Percentiles rank a stretch among this genome's conserved stretches.
phyloP scores from a whole-genome alignment of 1,140 invertebrate species.

The Aplysia californica region DNA sequence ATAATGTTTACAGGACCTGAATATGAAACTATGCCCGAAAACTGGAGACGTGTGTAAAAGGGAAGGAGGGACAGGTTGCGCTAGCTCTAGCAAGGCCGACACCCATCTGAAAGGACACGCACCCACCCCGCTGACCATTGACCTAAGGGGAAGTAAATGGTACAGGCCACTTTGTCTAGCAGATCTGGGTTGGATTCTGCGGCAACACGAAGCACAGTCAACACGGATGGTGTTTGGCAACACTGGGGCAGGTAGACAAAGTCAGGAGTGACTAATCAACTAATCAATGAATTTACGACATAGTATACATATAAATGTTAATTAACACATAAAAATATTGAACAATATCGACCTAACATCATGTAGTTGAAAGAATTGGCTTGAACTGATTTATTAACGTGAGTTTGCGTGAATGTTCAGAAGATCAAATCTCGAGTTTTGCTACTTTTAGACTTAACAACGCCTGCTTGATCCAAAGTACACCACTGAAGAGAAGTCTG shows the following conservation, averaged over 20 bases:
- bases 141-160: constrained; percentile 33
- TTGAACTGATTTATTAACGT: too few species aligned
- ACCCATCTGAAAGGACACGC: not conserved
- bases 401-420: not conserved
- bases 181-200: constrained; percentile 41
- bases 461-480: too few species aligned
- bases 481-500: too few species aligned
- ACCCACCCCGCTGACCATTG: not conserved
- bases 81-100: not conserved
- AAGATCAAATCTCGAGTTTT: not conserved
- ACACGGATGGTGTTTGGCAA: constrained; percentile 44
- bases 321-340: not conserved
- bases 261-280: not conserved
- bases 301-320: too few species aligned
- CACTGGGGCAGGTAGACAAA: constrained; percentile 43
- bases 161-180: constrained; percentile 40
- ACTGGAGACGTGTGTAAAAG: too few species aligned
- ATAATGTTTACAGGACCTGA: too few species aligned
- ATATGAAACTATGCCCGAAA: too few species aligned
- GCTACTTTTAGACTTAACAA: not conserved
- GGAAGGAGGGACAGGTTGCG: too few species aligned
- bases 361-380: too few species aligned
- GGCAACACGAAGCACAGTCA: constrained; percentile 33
- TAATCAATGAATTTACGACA: not conserved
- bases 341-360: not conserved